Base-by-base conservation (phyloP, 2,797 vertebrate species). In the Hapalemur alaotrensis region DNA sequence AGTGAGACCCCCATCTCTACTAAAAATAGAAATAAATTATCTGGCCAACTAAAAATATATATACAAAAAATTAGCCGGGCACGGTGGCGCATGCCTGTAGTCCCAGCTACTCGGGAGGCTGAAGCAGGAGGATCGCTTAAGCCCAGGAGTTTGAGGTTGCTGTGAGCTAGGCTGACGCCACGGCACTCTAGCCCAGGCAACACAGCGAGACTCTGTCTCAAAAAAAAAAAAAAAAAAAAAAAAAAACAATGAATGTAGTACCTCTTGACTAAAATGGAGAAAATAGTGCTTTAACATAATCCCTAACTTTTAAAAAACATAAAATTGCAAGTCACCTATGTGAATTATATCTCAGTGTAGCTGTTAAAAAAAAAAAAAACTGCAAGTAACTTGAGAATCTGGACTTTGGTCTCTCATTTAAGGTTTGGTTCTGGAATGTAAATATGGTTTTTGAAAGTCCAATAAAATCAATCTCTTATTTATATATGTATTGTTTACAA, bases 381-480 rank as follows among this genome's bases (percentile, higher is more conserved):
- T 52, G 2, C 22, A 95, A 93, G 32, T 63, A 93, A 95, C 48
- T 84, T 95, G 81, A 57, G 93, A 92, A 84, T 52, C 72, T 88
- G 92, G 75, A 97, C 84, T 96, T 95, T 88, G 92, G 96, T 97
- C 87, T 96, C n/a, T 96, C 35, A 85, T 85, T 84, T 94, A 97
- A 89, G 73, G 52, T 97, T 95, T 95, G 76, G 70, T 92, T 96
- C 85, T 91, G 67, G 80, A 96, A 97, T 95, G 89, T 67, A 97
- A 91, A 72, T 50, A 61, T 0, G 23, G 30, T 91, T 80, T 97
- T 86, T 73, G 28, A 95, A 97, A 79, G 43, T 48, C 76, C 52
- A 95, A 46, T 89, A 91, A 92, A 94, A 88, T 65, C 78, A 69
- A 46, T 87, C 46, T 91, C 10, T 67, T 92, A 2, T 57, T 72